Base-by-base conservation (phyloP, 2,888 invertebrate genomes). In the Halictus quadricinctus region DNA sequence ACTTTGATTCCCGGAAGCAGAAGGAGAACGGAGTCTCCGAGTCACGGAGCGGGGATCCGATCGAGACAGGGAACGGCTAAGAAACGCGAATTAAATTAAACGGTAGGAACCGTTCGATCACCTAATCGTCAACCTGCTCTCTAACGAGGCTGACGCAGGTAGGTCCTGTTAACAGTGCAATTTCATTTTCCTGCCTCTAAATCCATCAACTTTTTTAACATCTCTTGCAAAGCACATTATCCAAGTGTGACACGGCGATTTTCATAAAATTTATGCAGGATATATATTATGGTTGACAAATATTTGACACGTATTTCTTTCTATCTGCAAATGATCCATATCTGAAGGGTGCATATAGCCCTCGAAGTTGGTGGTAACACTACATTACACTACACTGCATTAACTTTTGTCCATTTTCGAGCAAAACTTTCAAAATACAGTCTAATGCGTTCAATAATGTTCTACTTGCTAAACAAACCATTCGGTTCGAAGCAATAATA, bases 1-100 rank as follows among this genome's bases (percentile, higher is more conserved):
- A 72, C 70, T 81, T 82, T 81, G 73, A 82, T 81, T 54, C 60
- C 50, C 80, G 78, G 29, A 76, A 83, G 72, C 77, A n/a, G n/a
- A 18, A 60, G 69, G 41, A 15, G 60, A 66, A n/a, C 15, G 29
- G 60, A 29, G 48, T 36, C 5, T 36, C 5, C 12, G 18, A 60
- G 41, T 8, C 25, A 25, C 21, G 60, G 36, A 4, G 3, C 21
- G 18, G n/a, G 6, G 4, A 50, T 76, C 36, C 60, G 54, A 75
- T 69, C 21, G 75, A 8, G 15, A 43, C 7, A 1, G 66, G 8
- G 12, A 21, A 15, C 29, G 29, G 29, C 15, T 12, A 29, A 18
- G 18, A 50, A 29, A 48, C 25, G 29, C 21, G 50, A 43, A n/a
- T 46, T 43, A 15, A 69, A 66, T 73, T 58, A n/a, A n/a, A n/a